A percentile compares a stretch with the other conserved stretches of the same genome.
Conservation (phyloP, 2,888 invertebrate species). For the Quadriops clusia region DNA sequence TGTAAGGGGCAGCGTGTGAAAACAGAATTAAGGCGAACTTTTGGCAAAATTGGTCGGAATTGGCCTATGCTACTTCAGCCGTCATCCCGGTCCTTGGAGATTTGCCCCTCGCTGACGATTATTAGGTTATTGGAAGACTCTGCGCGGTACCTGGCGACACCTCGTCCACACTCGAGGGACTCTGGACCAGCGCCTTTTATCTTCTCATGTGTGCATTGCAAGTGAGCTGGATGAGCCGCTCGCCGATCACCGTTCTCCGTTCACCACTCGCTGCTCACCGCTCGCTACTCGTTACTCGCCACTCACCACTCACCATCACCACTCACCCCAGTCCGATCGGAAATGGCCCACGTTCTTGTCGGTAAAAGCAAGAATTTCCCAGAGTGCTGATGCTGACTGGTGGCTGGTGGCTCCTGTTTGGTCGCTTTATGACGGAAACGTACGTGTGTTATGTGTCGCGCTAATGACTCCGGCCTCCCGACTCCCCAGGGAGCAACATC, state of each 20-base stretch:
- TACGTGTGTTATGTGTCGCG: slow-evolving; percentile 33
- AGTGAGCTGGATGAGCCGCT: too few species aligned
- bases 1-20: slow-evolving; percentile 38
- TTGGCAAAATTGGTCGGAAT: slow-evolving; percentile 50
- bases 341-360: slow-evolving; percentile 25
- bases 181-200: slow-evolving; percentile 25
- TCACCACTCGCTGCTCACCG: too few species aligned
- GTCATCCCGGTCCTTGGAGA: slow-evolving; percentile 31
- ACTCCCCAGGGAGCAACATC: too few species aligned
- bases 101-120: slow-evolving; percentile 34
- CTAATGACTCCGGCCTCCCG: too few species aligned
- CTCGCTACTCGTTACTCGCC: too few species aligned
- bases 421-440: slow-evolving; percentile 29
- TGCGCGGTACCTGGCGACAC: slow-evolving; percentile 26
- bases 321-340: slow-evolving; percentile 23
- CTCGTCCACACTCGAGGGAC: slow-evolving; percentile 19
- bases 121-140: slow-evolving; percentile 34
- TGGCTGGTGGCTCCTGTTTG: slow-evolving; percentile 33
- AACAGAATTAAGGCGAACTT: slow-evolving; percentile 46
- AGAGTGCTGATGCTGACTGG: slow-evolving; percentile 36
- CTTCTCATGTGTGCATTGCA: slow-evolving; percentile 25
- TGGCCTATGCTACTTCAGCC: slow-evolving; percentile 37
- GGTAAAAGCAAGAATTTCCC: slow-evolving; percentile 25
- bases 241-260: too few species aligned
- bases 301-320: too few species aligned